Percentiles rank a stretch among this genome's conserved stretches.
phyloP scores from a whole-genome alignment of 2,888 invertebrate species.

The Augochlorella aurata region DNA sequence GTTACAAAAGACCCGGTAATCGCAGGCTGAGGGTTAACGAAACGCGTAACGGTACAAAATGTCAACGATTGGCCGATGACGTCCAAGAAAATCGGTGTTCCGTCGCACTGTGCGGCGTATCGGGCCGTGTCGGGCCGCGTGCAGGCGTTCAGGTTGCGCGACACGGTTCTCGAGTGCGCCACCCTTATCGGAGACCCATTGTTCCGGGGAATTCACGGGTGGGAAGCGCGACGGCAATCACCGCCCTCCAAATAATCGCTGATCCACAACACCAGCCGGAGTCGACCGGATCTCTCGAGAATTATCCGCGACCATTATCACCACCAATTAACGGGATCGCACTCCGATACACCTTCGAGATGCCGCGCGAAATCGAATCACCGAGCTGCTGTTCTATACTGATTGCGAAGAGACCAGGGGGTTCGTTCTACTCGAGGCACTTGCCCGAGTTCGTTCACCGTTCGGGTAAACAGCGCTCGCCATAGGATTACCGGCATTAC shows the following conservation, averaged over 20 bases:
- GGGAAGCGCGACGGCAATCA: not conserved
- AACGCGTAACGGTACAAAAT: no score
- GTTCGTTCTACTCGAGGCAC: not conserved
- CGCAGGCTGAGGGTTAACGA: no score
- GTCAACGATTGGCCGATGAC: no score
- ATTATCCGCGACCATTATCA: constrained; percentile 1
- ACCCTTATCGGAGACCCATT: not conserved
- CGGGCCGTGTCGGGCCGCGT: not conserved
- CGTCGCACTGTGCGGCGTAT: not conserved
- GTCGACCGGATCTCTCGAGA: not conserved
- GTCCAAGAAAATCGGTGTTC: no score
- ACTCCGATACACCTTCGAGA: not conserved
- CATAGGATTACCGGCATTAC: no score
- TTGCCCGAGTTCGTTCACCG: no score
- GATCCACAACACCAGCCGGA: not conserved
- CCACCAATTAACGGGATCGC: not conserved
- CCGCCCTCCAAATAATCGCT: not conserved
- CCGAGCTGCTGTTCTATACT: no score
- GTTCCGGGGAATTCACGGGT: not conserved
- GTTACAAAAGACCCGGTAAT: no score
- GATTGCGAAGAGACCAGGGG: no score
- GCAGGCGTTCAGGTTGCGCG: constrained; percentile 37
- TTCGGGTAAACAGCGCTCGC: no score
- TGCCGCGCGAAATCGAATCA: not conserved
- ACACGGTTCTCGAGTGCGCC: not conserved